Evolutionary conservation across 1,140 invertebrate species (phyloP).

Genomic region (Proales similis): DNA sequence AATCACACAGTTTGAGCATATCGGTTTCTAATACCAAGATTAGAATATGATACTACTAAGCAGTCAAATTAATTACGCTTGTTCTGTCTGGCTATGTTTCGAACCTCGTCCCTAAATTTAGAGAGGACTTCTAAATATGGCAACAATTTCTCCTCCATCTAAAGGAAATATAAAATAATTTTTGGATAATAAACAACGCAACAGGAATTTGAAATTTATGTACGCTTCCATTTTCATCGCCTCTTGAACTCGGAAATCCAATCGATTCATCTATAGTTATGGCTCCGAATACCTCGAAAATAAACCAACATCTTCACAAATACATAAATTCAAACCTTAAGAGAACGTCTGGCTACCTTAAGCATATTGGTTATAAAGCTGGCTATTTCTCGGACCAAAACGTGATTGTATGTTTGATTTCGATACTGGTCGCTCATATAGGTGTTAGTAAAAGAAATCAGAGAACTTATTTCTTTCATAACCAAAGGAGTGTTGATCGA

Average conservation of each 20-base stretch:
- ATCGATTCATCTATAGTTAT: constrained; percentile 65
- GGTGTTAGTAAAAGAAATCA: constrained; percentile 72
- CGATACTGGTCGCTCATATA: constrained; percentile 66
- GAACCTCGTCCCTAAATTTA: constrained; percentile 73
- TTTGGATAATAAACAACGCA: neutral
- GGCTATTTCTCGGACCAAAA: constrained; percentile 56
- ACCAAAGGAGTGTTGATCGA: constrained; percentile 84
- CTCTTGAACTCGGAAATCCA: constrained; percentile 63
- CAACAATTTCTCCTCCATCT: constrained; percentile 72
- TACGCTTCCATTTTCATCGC: constrained; percentile 52
- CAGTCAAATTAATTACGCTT: constrained; percentile 53
- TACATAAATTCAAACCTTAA: constrained; percentile 1
- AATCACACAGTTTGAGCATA: constrained; percentile 79
- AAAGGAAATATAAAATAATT: constrained; percentile 39
- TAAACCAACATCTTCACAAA: neutral
- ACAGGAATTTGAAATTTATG: constrained; percentile 39
- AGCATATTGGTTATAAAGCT: constrained; percentile 76
- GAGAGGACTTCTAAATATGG: constrained; percentile 78
- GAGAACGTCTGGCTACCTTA: constrained; percentile 55
- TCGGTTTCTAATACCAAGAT: constrained; percentile 55
- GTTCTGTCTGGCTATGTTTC: constrained; percentile 64
- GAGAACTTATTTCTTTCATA: constrained; percentile 71
- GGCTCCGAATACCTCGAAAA: constrained; percentile 66
- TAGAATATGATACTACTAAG: neutral
- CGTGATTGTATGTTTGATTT: constrained; percentile 47